These are phyloP conservation scores for Enteromius argenteus DNA, from an alignment of 2,797 vertebrate species.

Conservation along the genomic window DNA sequence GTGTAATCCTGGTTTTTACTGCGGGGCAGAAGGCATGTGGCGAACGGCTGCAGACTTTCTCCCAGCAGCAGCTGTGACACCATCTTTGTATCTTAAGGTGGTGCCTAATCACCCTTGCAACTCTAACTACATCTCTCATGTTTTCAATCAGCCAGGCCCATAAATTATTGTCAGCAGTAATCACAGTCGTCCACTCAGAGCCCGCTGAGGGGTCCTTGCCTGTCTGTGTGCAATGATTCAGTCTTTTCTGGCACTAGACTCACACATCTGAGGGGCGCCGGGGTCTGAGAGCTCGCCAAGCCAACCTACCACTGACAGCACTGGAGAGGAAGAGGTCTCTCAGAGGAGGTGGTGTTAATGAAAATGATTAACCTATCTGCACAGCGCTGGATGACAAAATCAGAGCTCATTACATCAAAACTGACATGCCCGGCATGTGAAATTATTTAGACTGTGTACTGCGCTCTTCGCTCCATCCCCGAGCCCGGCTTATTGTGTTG, in stretches of 20 bases:
- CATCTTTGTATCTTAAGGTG: conserved; percentile 80
- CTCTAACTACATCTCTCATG: conserved; percentile 71
- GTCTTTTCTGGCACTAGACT: conserved; percentile 65
- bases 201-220: conserved; percentile 70
- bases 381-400: conserved; percentile 49
- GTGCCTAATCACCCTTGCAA: conserved; percentile 67
- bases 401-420: conserved; percentile 55
- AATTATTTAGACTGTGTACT: conserved; percentile 58
- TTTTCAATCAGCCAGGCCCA: conserved; percentile 79
- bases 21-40: conserved; percentile 72
- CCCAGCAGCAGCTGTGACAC: conserved; percentile 77
- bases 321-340: conserved; percentile 60
- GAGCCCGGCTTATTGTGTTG: conserved; percentile 47
- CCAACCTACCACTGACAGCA: conserved; percentile 59
- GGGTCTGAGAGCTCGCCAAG: conserved; percentile 61
- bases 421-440: conserved; percentile 45
- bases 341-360: conserved; percentile 63
- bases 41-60: conserved; percentile 70
- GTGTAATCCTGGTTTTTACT: conserved; percentile 28
- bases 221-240: conserved; percentile 77
- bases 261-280: conserved; percentile 60
- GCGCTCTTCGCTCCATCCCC: neutral
- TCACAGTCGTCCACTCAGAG: conserved; percentile 76
- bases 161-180: conserved; percentile 81
- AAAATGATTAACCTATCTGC: conserved; percentile 66